Evolutionary conservation across 2,113 vertebrate genomes (phyloP), one percentile per base, ranked within the genome.

Genomic region (Aldabrachelys gigantea): DNA sequence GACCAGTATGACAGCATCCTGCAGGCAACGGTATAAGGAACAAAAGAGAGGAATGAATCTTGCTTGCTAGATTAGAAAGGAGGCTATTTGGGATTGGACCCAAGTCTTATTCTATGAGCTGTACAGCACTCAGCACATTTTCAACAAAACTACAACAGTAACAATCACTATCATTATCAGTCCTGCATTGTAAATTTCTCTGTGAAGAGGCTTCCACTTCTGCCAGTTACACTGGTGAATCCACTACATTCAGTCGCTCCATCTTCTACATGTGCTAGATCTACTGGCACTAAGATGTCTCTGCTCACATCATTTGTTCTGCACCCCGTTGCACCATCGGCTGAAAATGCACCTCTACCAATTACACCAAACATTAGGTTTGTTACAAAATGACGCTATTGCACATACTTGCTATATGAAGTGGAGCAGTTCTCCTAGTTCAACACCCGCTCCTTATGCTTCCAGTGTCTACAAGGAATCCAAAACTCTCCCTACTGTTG

Each of bases 401-500:
- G 62, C 56, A 25, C 6, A 75, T 41, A 41, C 22, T 76, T 76
- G 5, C 72, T 76, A 76, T 25, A 25, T 76, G 72, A 76, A 24
- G 79, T 1, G 54, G 49, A 72, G 14, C 0, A 0, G 16, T 94
- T 72, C 41, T 79, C 35, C 0, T 0, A 75, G 21, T 49, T 9
- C 0, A 0, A 44, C 52, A 44, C 53, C 12, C n/a, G 25, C 10
- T 82, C 6, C 38, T 62, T 8, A 24, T 21, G 22, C 52, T 94
- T 84, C n/a, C 78, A 82, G 5, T 75, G 19, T 2, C 2, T 1
- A n/a, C 80, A 69, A 41, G 13, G 72, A 91, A 84, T 62, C 80
- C 90, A 83, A 57, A 95, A 83, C 38, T 82, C 90, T 95, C 25
- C 85, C 93, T 57, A 96, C 97, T 96, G 93, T 96, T 97, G 94